Base-by-base conservation (phyloP, 30 jellyfish, hydroid and myxozoan genomes). In the Cassiopea andromeda region DNA sequence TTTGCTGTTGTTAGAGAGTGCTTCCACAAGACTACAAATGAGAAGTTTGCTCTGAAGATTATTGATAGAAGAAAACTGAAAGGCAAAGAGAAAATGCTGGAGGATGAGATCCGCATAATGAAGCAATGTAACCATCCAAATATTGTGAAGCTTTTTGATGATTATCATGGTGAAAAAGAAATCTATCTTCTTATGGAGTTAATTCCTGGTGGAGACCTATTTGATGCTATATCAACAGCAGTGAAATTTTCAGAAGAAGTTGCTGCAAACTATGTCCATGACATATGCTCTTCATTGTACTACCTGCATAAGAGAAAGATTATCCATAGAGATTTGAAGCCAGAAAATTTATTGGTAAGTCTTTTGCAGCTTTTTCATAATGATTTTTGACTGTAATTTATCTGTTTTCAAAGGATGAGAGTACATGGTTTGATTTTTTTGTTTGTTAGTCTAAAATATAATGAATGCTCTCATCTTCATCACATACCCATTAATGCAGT, bases 291-390 rank as follows among this genome's bases (percentile, higher is more conserved):
- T n/a, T 98, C 98, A 44, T 83, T 96, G 60, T 89, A 91, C 69
- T 96, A 96, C 71, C 94, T 96, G 3, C 99, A 96, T 81, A 90
- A 91, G 75, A 82, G 98, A 50, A 88, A 88, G 74, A 88, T 96
- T 66, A 97, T 96, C 1, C 99, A 96, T 78, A 69, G 99, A 82
- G 99, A 96, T 84, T 67, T 96, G 72, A 96, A 96, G 87, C 99
- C 99, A 58, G 99, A 96, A 75, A 96, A 96, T 68, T 60, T 96
- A 45, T 58, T 96, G 99, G 99, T 96, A 72, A 87, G 99, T 82
- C 58, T 54, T 69, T 46, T 74, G 78, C 10, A 69, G 12, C n/a
- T 69, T 69, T n/a, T 69, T 15, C 47, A 43, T 6, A 6, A 6
- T 58, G 68, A 58, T 58, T 58, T 58, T 58, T 6, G 14, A 58